Base-by-base conservation (phyloP, 2,113 vertebrate species). In the Paradisaea rubra region DNA sequence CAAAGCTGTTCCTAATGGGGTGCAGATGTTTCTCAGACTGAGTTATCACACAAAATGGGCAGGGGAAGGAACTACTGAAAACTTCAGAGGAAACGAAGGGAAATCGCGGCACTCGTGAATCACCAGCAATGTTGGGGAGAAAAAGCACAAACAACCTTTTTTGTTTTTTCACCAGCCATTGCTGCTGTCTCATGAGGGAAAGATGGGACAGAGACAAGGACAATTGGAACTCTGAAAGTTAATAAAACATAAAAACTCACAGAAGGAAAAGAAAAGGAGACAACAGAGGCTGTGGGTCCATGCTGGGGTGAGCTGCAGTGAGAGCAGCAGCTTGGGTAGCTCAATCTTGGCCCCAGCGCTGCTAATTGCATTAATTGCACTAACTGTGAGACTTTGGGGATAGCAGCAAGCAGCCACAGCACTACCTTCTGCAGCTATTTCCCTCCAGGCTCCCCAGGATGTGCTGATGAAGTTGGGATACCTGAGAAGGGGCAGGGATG, bases 21-120 rank as follows among this genome's bases (percentile, higher is more conserved):
- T 82, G 78, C 94, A 96, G 94, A 88, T 97, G 95, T 96, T 94
- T 69, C 47, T 88, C 53, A 77, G 76, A 27, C 64, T 63, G 82
- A 78, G 41, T 24, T 94, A 86, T 89, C 66, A 39, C 35, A 49
- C 54, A 39, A 63, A 82, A 85, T 7, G 57, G 49, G 77, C 86
- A 85, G 63, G 73, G 63, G 87, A 82, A 87, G 49, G 50, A 89
- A 88, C 89, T 92, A 72, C 89, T 54, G 86, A 37, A 91, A 79
- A 72, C 49, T 95, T 72, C 2, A 3, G 49, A 41, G 71, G 27
- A 84, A 79, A 41, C 0, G 1, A 78, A 69, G 70, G 41, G 50
- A 79, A 91, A 81, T 50, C 12, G 6, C 0, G 0, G 84, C 41
- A 21, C 49, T 22, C 3, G 2, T 33, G 61, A 53, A 49, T 56